Percentiles rank a stretch among this genome's conserved stretches.
Conservation (phyloP, 2,113 vertebrate genomes). For the Limanda limanda region DNA sequence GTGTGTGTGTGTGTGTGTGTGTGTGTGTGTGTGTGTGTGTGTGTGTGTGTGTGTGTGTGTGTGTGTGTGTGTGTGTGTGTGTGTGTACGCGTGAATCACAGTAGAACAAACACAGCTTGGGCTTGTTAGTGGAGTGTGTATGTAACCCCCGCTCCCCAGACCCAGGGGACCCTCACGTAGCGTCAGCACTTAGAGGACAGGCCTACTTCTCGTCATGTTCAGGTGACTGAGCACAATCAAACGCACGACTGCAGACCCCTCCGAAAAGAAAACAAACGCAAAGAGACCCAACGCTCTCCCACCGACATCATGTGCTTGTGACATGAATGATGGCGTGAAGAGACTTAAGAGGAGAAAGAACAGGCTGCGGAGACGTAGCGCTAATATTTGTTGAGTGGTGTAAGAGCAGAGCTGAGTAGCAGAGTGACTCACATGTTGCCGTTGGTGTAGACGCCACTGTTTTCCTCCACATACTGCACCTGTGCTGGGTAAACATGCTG, state of each 20-base stretch:
- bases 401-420: constrained; percentile 25
- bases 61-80: constrained; percentile 1
- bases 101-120: constrained; percentile 35
- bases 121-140: constrained; percentile 30
- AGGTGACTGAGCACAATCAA: constrained; percentile 70
- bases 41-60: not conserved
- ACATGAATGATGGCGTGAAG: constrained; percentile 66
- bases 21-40: too few relatives aligned
- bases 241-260: constrained; percentile 15
- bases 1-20: not conserved
- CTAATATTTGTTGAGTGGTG: constrained; percentile 51
- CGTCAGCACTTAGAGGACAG: constrained; percentile 49
- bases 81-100: constrained; percentile 15
- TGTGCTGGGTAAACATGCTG: constrained; percentile 95
- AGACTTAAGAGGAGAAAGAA: constrained; percentile 54
- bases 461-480: constrained; percentile 98
- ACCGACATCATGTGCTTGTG: constrained; percentile 68
- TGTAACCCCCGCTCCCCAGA: constrained; percentile 24
- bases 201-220: constrained; percentile 74
- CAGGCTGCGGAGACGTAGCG: constrained; percentile 40
- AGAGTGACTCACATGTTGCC: constrained; percentile 92
- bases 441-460: constrained; percentile 93
- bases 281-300: constrained; percentile 26
- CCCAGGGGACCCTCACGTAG: constrained; percentile 29
- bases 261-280: constrained; percentile 14